phyloP scores from a whole-genome alignment of 2,888 invertebrate genomes.

The Pyrrhia umbra region DNA sequence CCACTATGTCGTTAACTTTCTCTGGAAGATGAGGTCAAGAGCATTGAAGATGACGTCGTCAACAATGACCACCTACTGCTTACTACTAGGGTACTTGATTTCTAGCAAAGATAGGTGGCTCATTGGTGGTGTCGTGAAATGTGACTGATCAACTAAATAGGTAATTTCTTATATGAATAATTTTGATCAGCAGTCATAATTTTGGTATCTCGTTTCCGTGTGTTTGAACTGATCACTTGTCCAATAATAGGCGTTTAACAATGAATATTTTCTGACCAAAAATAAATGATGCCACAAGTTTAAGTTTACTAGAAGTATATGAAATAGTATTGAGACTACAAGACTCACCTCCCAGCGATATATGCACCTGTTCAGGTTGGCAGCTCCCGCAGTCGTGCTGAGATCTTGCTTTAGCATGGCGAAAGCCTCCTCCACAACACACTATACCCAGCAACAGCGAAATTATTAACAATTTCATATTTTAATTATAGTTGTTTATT shows the following conservation, averaged over 20 bases:
- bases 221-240: too few species aligned
- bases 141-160: too few species aligned
- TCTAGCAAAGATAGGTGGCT: not conserved
- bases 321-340: not conserved
- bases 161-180: too few species aligned
- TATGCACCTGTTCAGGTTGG: constrained; percentile 48
- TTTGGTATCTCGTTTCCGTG: too few species aligned
- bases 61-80: not conserved
- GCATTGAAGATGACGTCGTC: not conserved
- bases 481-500: not conserved
- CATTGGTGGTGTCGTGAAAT: too few species aligned
- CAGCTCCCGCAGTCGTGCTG: constrained; percentile 29
- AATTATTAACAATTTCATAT: constrained; percentile 46
- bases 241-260: too few species aligned
- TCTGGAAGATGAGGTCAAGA: constrained; percentile 76
- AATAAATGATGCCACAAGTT: too few species aligned
- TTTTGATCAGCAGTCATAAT: too few species aligned
- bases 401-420: not conserved
- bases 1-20: constrained; percentile 83
- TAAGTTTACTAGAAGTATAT: too few species aligned
- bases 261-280: too few species aligned
- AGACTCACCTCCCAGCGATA: constrained; percentile 38
- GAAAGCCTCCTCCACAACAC: constrained; percentile 27
- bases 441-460: constrained; percentile 38
- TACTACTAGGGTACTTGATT: not conserved